phyloP scores from a whole-genome alignment of 2,113 vertebrate species.

The Tychaedon coryphoeus region DNA sequence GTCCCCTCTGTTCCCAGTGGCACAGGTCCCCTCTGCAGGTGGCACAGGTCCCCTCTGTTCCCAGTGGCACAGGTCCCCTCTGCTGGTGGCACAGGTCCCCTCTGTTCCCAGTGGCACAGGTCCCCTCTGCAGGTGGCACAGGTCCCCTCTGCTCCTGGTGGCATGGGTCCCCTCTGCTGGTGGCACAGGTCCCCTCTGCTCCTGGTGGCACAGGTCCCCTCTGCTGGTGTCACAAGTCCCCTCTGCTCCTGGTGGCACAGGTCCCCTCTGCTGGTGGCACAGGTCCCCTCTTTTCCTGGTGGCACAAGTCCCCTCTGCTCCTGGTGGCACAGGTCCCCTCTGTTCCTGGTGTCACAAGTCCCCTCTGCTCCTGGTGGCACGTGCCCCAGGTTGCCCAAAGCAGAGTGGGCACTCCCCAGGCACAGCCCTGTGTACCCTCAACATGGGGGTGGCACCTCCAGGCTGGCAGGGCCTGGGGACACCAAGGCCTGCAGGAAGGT shows the following conservation, averaged over 20 bases:
- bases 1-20: background rate
- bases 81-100: background rate
- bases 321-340: background rate
- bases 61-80: background rate
- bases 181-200: background rate
- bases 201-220: background rate
- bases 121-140: background rate
- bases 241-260: background rate
- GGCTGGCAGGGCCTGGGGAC: background rate
- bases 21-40: background rate
- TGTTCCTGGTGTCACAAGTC: background rate
- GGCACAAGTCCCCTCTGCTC: background rate
- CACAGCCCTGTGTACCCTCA: background rate
- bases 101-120: background rate
- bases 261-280: background rate
- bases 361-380: background rate
- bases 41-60: background rate
- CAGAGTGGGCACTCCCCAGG: background rate
- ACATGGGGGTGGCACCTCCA: background rate
- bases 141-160: background rate
- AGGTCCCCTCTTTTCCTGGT: background rate
- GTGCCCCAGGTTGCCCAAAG: fast-evolving
- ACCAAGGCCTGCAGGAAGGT: fast-evolving
- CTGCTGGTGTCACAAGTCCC: background rate
- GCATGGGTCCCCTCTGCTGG: too few species aligned